Evolutionary conservation across 2,797 vertebrate species (phyloP).

Genomic region (Erethizon dorsatum): DNA sequence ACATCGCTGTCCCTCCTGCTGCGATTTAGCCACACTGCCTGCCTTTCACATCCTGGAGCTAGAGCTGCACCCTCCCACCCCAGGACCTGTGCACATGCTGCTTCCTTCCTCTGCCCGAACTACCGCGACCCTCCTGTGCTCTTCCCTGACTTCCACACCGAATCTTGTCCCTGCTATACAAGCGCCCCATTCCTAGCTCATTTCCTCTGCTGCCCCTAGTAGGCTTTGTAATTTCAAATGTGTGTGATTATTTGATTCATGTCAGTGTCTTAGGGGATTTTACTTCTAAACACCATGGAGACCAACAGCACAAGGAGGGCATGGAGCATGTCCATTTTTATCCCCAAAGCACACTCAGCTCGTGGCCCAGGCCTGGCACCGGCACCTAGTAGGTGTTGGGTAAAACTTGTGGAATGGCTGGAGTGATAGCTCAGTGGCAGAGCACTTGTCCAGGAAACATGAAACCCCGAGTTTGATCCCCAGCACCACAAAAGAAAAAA

Average conservation of each 20-base stretch:
- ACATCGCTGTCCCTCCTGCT: neutral
- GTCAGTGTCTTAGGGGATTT: slow-evolving; percentile 59
- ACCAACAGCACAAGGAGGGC: neutral
- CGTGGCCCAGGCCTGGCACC: neutral
- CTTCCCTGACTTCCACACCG: slow-evolving; percentile 2
- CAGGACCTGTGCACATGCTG: neutral
- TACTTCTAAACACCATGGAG: slow-evolving; percentile 46
- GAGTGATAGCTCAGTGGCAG: neutral
- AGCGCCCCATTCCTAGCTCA: neutral
- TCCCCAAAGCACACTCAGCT: neutral
- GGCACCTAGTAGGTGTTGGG: neutral
- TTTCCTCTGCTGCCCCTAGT: neutral
- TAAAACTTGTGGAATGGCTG: neutral
- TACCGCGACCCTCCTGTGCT: neutral
- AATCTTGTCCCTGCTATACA: neutral
- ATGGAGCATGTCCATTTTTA: neutral
- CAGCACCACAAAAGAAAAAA: neutral
- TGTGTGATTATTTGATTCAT: slow-evolving; percentile 71
- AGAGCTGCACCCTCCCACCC: neutral
- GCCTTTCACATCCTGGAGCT: neutral
- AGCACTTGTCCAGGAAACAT: too few relatives aligned
- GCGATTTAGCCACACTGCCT: neutral
- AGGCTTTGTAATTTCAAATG: slow-evolving; percentile 46
- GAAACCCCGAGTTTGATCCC: too few relatives aligned
- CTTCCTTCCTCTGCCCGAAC: neutral